Evolutionary conservation across 37 sponge, comb jelly and placozoan species (phyloP).

Genomic region (Eunapius fragilis): DNA sequence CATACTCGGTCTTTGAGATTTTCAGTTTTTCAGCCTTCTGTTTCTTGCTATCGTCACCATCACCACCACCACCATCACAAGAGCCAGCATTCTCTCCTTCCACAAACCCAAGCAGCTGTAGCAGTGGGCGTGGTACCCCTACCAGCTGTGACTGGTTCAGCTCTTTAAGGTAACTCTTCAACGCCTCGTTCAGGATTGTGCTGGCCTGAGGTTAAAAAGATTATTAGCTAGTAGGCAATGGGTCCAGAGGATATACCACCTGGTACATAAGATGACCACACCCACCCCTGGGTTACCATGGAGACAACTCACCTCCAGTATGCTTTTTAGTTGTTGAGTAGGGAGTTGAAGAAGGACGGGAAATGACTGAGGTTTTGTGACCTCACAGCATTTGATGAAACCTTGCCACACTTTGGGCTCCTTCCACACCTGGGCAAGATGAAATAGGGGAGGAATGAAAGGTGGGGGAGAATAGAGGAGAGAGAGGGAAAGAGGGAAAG

Average conservation of each 20-base stretch:
- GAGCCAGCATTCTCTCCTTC: neutral
- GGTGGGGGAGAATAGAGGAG: neutral
- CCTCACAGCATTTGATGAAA: slow-evolving; percentile 95
- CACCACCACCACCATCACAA: neutral
- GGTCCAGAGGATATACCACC: neutral
- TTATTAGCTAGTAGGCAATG: too few relatives aligned
- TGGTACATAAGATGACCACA: neutral
- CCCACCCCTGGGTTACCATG: neutral
- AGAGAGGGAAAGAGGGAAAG: neutral
- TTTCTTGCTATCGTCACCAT: neutral
- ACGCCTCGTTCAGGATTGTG: neutral
- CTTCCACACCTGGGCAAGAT: slow-evolving; percentile 84
- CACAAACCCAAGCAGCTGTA: neutral
- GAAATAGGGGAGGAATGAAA: too few relatives aligned
- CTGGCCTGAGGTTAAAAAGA: neutral
- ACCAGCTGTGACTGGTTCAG: neutral
- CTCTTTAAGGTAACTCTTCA: neutral
- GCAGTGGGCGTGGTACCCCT: neutral
- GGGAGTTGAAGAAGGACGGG: slow-evolving; percentile 85
- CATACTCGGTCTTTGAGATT: neutral
- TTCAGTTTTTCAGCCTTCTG: neutral
- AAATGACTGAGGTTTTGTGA: slow-evolving; percentile 90
- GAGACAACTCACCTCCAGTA: slow-evolving; percentile 40
- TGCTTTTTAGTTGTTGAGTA: slow-evolving; percentile 60
- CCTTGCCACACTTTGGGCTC: slow-evolving; percentile 97